Percentiles rank a stretch among this genome's conserved stretches.
These are phyloP conservation scores for Tiphia femorata DNA, from an alignment of 2,888 invertebrate species.

Conservation along the genomic window DNA sequence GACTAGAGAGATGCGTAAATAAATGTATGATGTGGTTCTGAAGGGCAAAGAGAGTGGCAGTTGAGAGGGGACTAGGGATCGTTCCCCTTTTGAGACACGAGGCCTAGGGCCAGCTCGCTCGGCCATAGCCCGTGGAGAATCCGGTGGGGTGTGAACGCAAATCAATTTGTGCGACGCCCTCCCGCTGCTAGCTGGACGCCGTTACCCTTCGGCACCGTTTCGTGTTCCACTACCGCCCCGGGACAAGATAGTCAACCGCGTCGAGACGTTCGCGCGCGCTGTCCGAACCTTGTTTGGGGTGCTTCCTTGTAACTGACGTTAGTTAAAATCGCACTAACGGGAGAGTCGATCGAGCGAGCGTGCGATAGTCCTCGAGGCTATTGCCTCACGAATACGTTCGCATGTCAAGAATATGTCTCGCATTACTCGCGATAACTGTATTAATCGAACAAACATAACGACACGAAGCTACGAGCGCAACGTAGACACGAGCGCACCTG, in stretches of 20 bases:
- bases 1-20: slow-evolving; percentile 58
- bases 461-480: too few relatives aligned
- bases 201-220: slow-evolving; percentile 35
- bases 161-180: slow-evolving; percentile 67
- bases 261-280: slow-evolving; percentile 35
- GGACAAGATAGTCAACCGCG: slow-evolving; percentile 61
- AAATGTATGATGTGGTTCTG: slow-evolving; percentile 62
- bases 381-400: too few relatives aligned
- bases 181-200: slow-evolving; percentile 53
- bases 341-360: neutral
- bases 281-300: too few relatives aligned
- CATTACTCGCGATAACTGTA: too few relatives aligned
- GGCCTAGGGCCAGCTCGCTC: slow-evolving; percentile 20
- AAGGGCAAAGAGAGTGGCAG: slow-evolving; percentile 48
- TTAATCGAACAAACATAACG: too few relatives aligned
- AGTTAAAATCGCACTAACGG: slow-evolving; percentile 53
- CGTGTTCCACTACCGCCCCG: slow-evolving; percentile 53
- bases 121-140: neutral
- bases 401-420: too few relatives aligned
- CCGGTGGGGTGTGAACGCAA: slow-evolving; percentile 68
- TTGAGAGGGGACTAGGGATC: neutral
- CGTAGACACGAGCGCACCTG: too few relatives aligned
- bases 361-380: neutral
- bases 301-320: slow-evolving; percentile 54
- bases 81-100: neutral